Percentiles rank a stretch among this genome's conserved stretches.
phyloP scores from a whole-genome alignment of 2,797 vertebrate genomes.

The Huso huso region DNA sequence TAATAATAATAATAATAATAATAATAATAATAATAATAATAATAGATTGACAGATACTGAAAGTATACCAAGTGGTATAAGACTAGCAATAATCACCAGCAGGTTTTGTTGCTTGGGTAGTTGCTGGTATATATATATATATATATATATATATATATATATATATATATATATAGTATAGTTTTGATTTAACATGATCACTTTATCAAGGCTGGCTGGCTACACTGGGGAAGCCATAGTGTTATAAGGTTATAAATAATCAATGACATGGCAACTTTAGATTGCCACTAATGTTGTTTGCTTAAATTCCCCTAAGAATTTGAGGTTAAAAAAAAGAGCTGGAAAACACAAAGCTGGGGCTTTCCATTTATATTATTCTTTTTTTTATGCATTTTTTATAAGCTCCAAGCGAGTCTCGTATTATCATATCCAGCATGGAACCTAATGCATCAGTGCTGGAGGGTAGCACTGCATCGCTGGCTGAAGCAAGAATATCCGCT shows the following conservation, averaged over 20 bases:
- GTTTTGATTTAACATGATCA: conserved; percentile 74
- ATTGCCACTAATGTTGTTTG: conserved; percentile 82
- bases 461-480: no score
- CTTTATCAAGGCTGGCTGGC: conserved; percentile 70
- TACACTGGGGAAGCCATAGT: conserved; percentile 60
- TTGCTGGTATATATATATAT: conserved; percentile 15
- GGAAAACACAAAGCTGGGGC: conserved; percentile 28
- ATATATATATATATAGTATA: conserved; percentile 41
- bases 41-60: conserved; percentile 61
- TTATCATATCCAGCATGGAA: conserved; percentile 3
- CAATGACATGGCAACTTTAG: conserved; percentile 78
- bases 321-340: conserved; percentile 38
- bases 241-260: conserved; percentile 85
- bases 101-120: conserved; percentile 47
- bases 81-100: conserved; percentile 22
- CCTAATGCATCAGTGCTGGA: not conserved
- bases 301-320: conserved; percentile 64
- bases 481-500: no score
- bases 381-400: conserved; percentile 47
- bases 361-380: conserved; percentile 49
- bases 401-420: conserved; percentile 23
- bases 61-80: conserved; percentile 33
- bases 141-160: conserved; percentile 38
- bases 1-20: conserved; percentile 71
- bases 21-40: conserved; percentile 35